phyloP scores from a whole-genome alignment of 1,140 invertebrate genomes.

The Sarcophaga bullata region DNA sequence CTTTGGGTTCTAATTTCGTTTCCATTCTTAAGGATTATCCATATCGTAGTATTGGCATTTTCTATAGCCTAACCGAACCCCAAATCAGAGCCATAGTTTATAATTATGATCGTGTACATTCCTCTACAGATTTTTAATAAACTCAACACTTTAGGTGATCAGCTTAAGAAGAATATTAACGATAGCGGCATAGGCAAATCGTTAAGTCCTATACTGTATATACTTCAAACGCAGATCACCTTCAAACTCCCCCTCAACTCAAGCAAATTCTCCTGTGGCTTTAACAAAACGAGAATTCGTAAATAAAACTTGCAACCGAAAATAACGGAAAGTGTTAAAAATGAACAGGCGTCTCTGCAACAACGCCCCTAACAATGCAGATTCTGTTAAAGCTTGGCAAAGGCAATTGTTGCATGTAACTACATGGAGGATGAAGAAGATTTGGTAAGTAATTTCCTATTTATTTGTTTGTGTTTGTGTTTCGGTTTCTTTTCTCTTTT shows the following conservation, averaged over 20 bases:
- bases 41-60: constrained; percentile 57
- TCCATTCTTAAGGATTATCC: constrained; percentile 34
- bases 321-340: constrained; percentile 27
- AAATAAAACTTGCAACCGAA: constrained; percentile 22
- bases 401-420: constrained; percentile 51
- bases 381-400: constrained; percentile 60
- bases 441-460: constrained; percentile 55
- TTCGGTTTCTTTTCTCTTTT: neutral
- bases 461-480: constrained; percentile 27
- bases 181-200: constrained; percentile 19
- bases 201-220: neutral
- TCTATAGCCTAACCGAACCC: constrained; percentile 56
- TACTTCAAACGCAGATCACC: neutral
- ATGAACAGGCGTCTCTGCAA: constrained; percentile 47
- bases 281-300: constrained; percentile 8
- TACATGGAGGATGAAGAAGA: constrained; percentile 64
- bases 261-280: neutral
- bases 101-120: constrained; percentile 55
- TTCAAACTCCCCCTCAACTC: neutral
- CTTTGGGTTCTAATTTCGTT: constrained; percentile 48
- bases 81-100: constrained; percentile 60
- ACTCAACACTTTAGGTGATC: constrained; percentile 36
- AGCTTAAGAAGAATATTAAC: constrained; percentile 5
- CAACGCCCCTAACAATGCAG: neutral
- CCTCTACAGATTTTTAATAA: constrained; percentile 55